A percentile compares a stretch with the other conserved stretches of the same genome.
phyloP scores from a whole-genome alignment of 2,797 vertebrate genomes.

The Pteropus rufus region DNA sequence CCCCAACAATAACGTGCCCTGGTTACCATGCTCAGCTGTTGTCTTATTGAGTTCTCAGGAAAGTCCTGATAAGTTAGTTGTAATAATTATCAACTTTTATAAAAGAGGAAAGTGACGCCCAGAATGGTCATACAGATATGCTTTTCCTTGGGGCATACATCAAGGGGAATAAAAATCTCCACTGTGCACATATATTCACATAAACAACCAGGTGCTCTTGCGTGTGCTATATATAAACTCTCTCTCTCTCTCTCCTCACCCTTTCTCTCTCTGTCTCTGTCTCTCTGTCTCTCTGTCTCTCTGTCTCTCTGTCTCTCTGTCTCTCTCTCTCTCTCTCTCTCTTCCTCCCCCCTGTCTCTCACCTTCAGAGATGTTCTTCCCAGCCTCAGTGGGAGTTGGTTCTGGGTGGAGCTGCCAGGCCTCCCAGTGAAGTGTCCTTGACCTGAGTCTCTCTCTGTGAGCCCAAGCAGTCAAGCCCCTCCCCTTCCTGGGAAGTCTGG shows the following conservation, averaged over 20 bases:
- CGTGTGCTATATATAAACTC: not conserved
- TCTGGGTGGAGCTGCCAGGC: not conserved
- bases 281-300: too few species aligned
- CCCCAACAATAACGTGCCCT: not conserved
- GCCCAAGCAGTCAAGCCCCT: not conserved
- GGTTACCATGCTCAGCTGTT: not conserved
- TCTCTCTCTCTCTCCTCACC: not conserved
- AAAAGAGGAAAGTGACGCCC: not conserved
- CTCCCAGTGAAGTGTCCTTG: not conserved
- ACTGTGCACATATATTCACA: too few species aligned
- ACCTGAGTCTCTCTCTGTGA: not conserved
- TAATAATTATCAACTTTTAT: not conserved
- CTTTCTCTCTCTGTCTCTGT: too few species aligned
- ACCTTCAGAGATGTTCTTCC: not conserved
- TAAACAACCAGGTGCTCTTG: not conserved
- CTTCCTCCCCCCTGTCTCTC: not conserved
- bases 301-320: not conserved
- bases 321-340: not conserved
- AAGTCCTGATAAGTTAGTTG: not conserved
- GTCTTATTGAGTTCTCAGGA: not conserved
- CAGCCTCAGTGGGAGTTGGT: not conserved
- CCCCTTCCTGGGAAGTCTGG: not conserved
- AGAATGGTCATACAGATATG: not conserved
- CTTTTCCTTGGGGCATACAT: not conserved
- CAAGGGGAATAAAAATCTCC: not conserved